phyloP scores from a whole-genome alignment of 2,888 invertebrate species.

The Myopa testacea region DNA sequence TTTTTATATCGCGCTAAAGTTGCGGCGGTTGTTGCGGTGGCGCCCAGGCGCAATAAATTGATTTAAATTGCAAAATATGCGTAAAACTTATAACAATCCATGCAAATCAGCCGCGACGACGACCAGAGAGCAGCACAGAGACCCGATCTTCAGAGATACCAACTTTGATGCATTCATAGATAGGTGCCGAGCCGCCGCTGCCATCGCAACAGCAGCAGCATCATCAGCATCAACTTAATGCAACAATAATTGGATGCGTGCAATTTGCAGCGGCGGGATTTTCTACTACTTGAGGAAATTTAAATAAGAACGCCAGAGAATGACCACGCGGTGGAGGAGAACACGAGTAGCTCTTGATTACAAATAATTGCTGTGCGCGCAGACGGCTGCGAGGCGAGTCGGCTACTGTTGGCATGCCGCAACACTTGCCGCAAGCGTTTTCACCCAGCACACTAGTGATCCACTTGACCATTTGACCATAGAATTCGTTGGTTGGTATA shows the following conservation, averaged over 20 bases:
- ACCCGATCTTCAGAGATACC: no score
- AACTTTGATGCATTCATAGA: no score
- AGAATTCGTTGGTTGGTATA: conserved; percentile 48
- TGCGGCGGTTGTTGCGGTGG: neutral
- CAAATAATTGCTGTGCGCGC: conserved; percentile 46
- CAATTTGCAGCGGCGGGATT: conserved; percentile 17
- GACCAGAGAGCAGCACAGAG: no score
- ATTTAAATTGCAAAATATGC: conserved; percentile 24
- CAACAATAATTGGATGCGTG: conserved; percentile 17
- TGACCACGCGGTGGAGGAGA: neutral
- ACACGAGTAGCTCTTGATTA: conserved; percentile 45
- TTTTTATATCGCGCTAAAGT: no score
- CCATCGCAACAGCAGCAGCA: no score
- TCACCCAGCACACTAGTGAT: conserved; percentile 54
- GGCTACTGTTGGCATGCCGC: neutral
- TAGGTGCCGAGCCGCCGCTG: no score
- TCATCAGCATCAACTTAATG: conserved; percentile 6
- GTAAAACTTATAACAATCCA: conserved; percentile 1
- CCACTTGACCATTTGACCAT: conserved; percentile 66
- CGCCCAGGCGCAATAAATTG: conserved; percentile 5
- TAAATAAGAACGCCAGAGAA: conserved; percentile 24
- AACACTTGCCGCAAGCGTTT: conserved; percentile 42
- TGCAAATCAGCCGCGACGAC: neutral
- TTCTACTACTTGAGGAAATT: conserved; percentile 17
- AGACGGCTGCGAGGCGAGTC: conserved; percentile 33